Base-by-base conservation (phyloP, 2,797 vertebrate genomes). In the Ciconia nigra region DNA sequence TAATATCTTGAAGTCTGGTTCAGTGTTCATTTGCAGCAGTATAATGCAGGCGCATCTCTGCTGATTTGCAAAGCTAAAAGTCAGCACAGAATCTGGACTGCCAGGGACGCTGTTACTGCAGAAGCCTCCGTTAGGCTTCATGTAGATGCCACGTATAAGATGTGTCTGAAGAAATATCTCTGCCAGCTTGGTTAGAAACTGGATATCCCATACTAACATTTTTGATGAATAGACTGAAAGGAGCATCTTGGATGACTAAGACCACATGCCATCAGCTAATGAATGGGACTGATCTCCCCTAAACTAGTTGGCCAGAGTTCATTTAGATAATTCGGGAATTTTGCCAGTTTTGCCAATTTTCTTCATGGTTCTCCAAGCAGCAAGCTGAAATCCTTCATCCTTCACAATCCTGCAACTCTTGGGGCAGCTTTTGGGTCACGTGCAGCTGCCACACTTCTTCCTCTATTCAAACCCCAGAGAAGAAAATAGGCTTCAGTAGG, bases 61-160 rank as follows among this genome's bases (percentile, higher is more conserved):
- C 19, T 58, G 15, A 58, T 55, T 9, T 55, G 5, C 47, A 89
- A 90, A 84, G 52, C 6, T 51, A 29, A 46, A 73, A 88, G 15
- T 76, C 46, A 57, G 22, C 17, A 42, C 25, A 62, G 58, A 62
- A 44, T 72, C 25, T 72, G 29, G 17, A 63, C 35, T 3, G 0
- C 11, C 26, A 44, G 19, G 19, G 37, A 31, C 13, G 8, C 25
- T 58, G 33, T 52, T 44, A 29, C 14, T 47, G 15, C 35, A 62
- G 46, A 25, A 78, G 8, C 39, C 10, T 74, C 17, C 8, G 1
- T n/a, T 37, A 72, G 4, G 13, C 22, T 76, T 89, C 46, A 11
- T 0, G 1, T 6, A 33, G 37, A 15, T 37, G 22, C 10, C 24
- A 89, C 0, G 0, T 63, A 16, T 21, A 58, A 74, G 20, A 61